These are phyloP conservation scores for Gallinago stenura DNA, from an alignment of 2,797 vertebrate genomes.

Conservation along the genomic window DNA sequence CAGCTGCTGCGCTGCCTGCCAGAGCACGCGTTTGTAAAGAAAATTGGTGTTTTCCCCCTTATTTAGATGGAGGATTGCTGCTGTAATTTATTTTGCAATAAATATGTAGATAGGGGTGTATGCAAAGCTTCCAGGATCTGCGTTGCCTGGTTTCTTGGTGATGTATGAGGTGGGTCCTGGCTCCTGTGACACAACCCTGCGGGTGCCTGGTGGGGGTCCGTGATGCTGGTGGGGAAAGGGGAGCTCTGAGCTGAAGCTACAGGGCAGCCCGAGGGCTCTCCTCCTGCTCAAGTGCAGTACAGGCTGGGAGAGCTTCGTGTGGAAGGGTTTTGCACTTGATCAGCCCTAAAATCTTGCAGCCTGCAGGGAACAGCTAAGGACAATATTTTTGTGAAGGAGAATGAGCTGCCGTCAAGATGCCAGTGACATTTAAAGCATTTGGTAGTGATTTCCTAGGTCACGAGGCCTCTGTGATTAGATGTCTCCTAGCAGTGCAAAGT, in stretches of 20 bases:
- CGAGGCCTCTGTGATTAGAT: neutral
- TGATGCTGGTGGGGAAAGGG: neutral
- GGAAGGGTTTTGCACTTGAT: neutral
- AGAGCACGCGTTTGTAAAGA: neutral
- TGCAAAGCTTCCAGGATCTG: neutral
- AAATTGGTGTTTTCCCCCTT: neutral
- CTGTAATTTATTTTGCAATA: neutral
- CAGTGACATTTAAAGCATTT: neutral
- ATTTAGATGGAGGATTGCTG: neutral
- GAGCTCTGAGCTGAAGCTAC: neutral
- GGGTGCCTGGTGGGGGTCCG: rapidly evolving
- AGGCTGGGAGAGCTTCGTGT: neutral
- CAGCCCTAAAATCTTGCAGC: neutral
- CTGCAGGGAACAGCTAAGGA: neutral
- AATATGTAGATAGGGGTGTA: rapidly evolving
- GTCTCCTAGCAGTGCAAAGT: neutral
- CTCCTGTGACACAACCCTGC: rapidly evolving
- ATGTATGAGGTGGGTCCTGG: neutral
- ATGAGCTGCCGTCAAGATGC: neutral
- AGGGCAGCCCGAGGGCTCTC: neutral
- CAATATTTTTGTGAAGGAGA: neutral
- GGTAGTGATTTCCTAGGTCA: neutral
- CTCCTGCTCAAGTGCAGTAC: neutral
- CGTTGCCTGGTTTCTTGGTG: neutral
- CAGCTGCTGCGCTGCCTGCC: neutral